A percentile compares a stretch with the other conserved stretches of the same genome.
Evolutionary conservation across 1,140 invertebrate species (phyloP).

Genomic region (Bradysia coprophila): DNA sequence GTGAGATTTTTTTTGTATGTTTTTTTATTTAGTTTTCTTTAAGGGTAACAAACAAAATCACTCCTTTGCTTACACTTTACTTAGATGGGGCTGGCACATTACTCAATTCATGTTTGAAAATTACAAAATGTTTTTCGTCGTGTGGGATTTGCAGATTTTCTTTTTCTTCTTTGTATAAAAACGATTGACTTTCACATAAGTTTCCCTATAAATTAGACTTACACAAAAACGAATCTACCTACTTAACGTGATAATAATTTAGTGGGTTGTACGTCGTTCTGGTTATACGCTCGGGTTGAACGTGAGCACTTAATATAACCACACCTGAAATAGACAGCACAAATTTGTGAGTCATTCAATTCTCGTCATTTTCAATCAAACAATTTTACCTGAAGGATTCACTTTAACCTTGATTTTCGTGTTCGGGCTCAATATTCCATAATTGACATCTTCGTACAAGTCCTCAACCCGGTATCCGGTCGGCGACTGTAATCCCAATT

Average conservation of each 20-base stretch:
- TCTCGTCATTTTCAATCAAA: constrained; percentile 3
- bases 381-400: constrained; percentile 63
- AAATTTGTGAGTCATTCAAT: constrained; percentile 1
- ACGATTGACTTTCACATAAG: neutral
- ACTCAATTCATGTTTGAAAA: neutral
- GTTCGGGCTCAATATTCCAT: constrained; percentile 60
- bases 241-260: neutral
- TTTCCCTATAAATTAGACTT: neutral
- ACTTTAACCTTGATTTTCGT: constrained; percentile 86
- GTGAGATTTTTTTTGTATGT: too few relatives aligned
- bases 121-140: neutral
- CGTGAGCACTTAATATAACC: constrained; percentile 63
- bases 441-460: constrained; percentile 70
- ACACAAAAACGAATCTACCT: too few relatives aligned
- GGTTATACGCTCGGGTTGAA: constrained; percentile 37
- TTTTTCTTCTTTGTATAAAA: neutral
- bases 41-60: neutral
- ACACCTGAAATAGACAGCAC: constrained; percentile 32
- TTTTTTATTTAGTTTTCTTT: neutral
- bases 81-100: neutral
- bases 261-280: constrained; percentile 33
- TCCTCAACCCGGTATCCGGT: constrained; percentile 76
- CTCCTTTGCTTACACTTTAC: neutral
- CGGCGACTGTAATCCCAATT: constrained; percentile 58
- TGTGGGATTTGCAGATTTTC: neutral